Conservation (phyloP, 2,113 vertebrate species). For the Megaceryle maxima region DNA sequence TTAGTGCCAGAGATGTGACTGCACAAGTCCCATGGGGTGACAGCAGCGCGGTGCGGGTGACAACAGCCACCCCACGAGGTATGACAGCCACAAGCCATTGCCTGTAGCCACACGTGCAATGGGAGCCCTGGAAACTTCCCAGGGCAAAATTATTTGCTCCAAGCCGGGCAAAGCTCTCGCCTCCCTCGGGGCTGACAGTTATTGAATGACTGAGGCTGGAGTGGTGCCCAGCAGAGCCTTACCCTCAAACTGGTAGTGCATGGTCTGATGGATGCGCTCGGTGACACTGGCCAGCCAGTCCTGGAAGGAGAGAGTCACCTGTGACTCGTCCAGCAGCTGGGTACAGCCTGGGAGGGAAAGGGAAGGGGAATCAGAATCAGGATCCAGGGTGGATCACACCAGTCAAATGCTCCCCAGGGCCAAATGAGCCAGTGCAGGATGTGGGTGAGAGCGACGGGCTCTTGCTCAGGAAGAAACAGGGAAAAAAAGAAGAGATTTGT, state of each 20-base stretch:
- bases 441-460: no score
- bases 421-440: no score
- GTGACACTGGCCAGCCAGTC: conserved; percentile 91
- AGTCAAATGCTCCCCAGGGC: not conserved
- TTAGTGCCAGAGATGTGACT: not conserved
- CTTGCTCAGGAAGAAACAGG: no score
- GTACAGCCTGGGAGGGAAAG: conserved; percentile 67
- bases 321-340: conserved; percentile 82
- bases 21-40: not conserved
- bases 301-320: conserved; percentile 85
- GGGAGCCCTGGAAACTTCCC: not conserved
- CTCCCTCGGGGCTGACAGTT: not conserved
- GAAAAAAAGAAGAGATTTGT: not conserved
- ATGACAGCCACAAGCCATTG: not conserved
- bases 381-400: not conserved
- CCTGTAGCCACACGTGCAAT: no score
- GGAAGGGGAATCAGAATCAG: not conserved
- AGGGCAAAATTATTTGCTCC: no score
- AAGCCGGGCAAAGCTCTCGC: not conserved
- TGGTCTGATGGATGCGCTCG: conserved; percentile 90
- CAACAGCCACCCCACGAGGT: not conserved
- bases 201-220: accelerated
- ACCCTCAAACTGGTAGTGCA: conserved; percentile 95
- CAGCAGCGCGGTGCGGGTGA: not conserved
- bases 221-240: not conserved